These are phyloP conservation scores for Mimumesa dahlbomi DNA, from an alignment of 2,888 invertebrate genomes.

Conservation along the genomic window DNA sequence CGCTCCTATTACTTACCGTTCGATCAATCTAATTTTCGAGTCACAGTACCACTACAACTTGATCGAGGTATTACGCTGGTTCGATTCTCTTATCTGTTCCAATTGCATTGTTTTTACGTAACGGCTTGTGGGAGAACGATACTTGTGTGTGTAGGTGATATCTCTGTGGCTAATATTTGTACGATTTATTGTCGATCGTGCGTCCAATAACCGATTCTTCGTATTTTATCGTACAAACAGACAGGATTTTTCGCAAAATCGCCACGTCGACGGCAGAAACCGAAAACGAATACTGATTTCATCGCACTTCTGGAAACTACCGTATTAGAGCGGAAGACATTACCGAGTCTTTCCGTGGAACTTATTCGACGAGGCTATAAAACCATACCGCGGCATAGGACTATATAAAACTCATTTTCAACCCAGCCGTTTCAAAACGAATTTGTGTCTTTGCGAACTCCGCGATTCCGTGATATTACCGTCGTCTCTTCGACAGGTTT, in stretches of 20 bases:
- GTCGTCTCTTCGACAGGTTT: conserved; percentile 32
- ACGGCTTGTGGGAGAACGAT: too few relatives aligned
- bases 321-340: conserved; percentile 48
- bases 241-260: conserved; percentile 17
- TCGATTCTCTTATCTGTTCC: too few relatives aligned
- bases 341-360: conserved; percentile 44
- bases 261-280: background rate
- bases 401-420: conserved; percentile 45
- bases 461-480: conserved; percentile 21
- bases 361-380: conserved; percentile 51
- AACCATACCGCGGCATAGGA: conserved; percentile 26
- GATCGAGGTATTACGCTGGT: too few relatives aligned
- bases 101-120: too few relatives aligned
- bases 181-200: too few relatives aligned
- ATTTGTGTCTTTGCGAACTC: conserved; percentile 26
- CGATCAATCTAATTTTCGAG: too few relatives aligned
- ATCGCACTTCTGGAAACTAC: conserved; percentile 27
- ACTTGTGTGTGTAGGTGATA: too few relatives aligned
- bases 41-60: too few relatives aligned
- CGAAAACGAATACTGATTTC: conserved; percentile 13
- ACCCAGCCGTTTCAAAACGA: conserved; percentile 36
- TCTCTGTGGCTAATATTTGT: too few relatives aligned
- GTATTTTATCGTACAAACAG: too few relatives aligned
- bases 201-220: too few relatives aligned
- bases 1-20: too few relatives aligned